A percentile compares a stretch with the other conserved stretches of the same genome.
phyloP scores from a whole-genome alignment of 2,888 invertebrate species.

The Drosophila planitibia region DNA sequence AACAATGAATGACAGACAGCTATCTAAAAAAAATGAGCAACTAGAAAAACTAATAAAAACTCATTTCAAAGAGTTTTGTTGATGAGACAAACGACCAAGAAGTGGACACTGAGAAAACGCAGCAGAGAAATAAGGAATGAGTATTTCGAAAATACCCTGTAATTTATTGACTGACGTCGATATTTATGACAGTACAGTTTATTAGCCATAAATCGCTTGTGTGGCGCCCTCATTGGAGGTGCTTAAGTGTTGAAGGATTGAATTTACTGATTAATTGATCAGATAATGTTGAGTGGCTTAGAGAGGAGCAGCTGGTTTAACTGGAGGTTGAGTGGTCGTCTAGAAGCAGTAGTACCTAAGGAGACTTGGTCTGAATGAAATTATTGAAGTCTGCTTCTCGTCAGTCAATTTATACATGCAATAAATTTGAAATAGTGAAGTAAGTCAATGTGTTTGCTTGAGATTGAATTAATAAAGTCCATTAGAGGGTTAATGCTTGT shows the following conservation, averaged over 20 bases:
- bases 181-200: background rate
- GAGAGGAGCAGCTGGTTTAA: no score
- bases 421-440: background rate
- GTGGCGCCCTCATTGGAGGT: background rate
- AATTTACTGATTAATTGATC: background rate
- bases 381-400: background rate
- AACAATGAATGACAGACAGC: slow-evolving; percentile 32
- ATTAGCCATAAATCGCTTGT: background rate
- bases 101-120: slow-evolving; percentile 14
- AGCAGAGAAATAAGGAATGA: no score
- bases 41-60: slow-evolving; percentile 75
- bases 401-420: background rate
- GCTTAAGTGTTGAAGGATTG: background rate
- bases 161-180: background rate
- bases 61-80: slow-evolving; percentile 73
- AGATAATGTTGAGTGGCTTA: background rate
- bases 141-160: background rate
- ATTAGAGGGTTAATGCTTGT: background rate
- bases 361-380: background rate
- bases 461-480: background rate
- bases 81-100: slow-evolving; percentile 54
- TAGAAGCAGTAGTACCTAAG: background rate
- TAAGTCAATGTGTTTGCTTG: background rate
- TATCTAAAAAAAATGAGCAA: slow-evolving; percentile 28
- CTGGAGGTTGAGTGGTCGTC: background rate